These are phyloP conservation scores for Calephelis perditalis DNA, from an alignment of 2,888 invertebrate genomes.

Conservation along the genomic window DNA sequence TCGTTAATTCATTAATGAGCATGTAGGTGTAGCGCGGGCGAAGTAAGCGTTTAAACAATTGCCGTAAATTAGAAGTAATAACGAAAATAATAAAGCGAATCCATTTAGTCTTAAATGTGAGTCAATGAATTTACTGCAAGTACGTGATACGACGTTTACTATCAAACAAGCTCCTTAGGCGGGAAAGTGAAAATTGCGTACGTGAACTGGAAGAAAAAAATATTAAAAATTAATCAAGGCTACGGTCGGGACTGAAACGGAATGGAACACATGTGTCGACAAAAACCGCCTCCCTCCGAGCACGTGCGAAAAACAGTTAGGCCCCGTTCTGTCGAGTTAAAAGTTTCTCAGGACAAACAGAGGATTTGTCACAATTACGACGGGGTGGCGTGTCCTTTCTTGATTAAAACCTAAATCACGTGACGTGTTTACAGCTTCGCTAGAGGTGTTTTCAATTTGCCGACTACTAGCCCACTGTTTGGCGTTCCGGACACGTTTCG, in stretches of 20 bases:
- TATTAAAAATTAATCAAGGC: slow-evolving; percentile 77
- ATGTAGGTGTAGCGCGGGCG: slow-evolving; percentile 77
- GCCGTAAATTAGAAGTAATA: slow-evolving; percentile 54
- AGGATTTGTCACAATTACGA: slow-evolving; percentile 79
- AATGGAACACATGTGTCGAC: slow-evolving; percentile 74
- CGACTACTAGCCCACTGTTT: slow-evolving; percentile 68
- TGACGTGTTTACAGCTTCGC: slow-evolving; percentile 77
- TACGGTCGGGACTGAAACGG: slow-evolving; percentile 40
- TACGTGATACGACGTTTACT: slow-evolving; percentile 37
- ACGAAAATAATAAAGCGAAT: slow-evolving; percentile 47
- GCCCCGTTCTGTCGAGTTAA: slow-evolving; percentile 69
- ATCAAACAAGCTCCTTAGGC: slow-evolving; percentile 48
- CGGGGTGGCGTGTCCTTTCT: slow-evolving; percentile 72
- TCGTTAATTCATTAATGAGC: slow-evolving; percentile 75
- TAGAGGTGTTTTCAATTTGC: slow-evolving; percentile 78
- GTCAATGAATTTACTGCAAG: slow-evolving; percentile 44
- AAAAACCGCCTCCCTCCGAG: slow-evolving; percentile 69
- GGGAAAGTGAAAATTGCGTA: slow-evolving; percentile 76
- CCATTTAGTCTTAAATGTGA: slow-evolving; percentile 35
- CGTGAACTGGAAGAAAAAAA: slow-evolving; percentile 76
- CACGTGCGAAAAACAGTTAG: slow-evolving; percentile 73
- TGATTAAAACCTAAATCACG: slow-evolving; percentile 79
- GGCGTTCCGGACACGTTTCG: slow-evolving; percentile 73
- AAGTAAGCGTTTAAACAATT: slow-evolving; percentile 59
- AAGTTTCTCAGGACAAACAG: slow-evolving; percentile 77